Evolutionary conservation across 2,113 vertebrate genomes (phyloP).

Genomic region (Cisticola juncidis): DNA sequence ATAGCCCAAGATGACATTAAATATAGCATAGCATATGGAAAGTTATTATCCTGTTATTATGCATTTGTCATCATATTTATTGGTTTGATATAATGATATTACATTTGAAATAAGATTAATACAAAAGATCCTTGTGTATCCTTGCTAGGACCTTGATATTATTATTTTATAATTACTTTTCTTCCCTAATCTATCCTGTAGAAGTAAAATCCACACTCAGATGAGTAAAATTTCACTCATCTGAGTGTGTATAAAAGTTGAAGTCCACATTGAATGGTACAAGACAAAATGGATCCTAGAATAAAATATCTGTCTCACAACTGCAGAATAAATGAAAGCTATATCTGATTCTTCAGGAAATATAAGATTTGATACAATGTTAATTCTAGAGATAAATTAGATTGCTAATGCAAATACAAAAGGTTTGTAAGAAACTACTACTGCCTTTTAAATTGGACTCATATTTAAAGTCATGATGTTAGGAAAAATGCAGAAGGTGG

Average conservation of each 20-base stretch:
- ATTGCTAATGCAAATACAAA: neutral
- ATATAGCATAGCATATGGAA: neutral
- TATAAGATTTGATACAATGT: neutral
- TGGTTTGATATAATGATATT: neutral
- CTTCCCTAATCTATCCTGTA: neutral
- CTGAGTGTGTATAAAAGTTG: neutral
- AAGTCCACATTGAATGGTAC: neutral
- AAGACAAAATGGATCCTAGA: neutral
- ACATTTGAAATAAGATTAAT: neutral
- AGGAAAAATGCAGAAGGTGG: neutral
- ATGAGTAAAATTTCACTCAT: neutral
- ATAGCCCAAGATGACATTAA: neutral
- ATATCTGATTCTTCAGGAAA: neutral
- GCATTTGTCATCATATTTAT: neutral
- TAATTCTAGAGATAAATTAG: slow-evolving; percentile 3
- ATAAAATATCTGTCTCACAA: neutral
- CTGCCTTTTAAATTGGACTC: slow-evolving; percentile 18
- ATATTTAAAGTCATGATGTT: slow-evolving; percentile 14
- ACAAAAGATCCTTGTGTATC: neutral
- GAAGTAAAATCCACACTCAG: neutral
- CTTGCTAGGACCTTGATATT: neutral
- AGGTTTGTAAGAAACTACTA: slow-evolving; percentile 14
- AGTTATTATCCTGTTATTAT: neutral
- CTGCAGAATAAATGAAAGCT: neutral
- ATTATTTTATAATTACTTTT: neutral